Conservation (phyloP, 2,888 invertebrate species). For the Steinernema hermaphroditum region DNA sequence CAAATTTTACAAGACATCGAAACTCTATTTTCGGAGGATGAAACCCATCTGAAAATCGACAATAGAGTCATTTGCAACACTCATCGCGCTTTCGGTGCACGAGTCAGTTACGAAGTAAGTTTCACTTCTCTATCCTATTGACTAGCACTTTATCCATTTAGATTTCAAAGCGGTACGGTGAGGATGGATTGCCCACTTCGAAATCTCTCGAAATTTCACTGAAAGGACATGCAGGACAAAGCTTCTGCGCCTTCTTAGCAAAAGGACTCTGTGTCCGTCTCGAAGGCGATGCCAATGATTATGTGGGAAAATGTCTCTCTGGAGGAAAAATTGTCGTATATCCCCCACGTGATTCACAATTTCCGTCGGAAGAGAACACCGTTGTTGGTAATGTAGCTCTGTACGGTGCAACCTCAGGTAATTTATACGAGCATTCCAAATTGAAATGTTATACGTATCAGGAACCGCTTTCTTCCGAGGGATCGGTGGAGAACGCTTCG, state of each 20-base stretch:
- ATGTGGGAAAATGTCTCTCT: constrained; percentile 92
- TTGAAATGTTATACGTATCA: no score
- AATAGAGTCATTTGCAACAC: constrained; percentile 82
- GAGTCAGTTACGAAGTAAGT: constrained; percentile 81
- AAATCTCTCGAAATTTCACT: constrained; percentile 78
- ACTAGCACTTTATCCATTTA: constrained; percentile 33
- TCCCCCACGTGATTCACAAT: constrained; percentile 79
- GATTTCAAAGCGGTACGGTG: constrained; percentile 61
- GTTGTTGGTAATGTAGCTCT: constrained; percentile 97
- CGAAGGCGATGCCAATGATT: constrained; percentile 97
- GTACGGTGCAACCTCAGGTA: constrained; percentile 92
- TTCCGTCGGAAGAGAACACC: constrained; percentile 89
- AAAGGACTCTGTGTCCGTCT: constrained; percentile 85
- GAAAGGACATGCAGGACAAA: constrained; percentile 93
- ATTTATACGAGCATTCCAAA: no score
- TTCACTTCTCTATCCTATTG: neutral
- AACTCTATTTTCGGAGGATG: constrained; percentile 53
- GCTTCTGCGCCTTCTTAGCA: constrained; percentile 94
- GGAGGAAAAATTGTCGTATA: constrained; percentile 90
- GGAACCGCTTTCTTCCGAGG: constrained; percentile 76
- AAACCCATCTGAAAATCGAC: constrained; percentile 71
- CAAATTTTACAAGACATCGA: constrained; percentile 47
- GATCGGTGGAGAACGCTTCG: constrained; percentile 95
- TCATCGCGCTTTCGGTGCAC: constrained; percentile 88
- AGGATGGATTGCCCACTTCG: constrained; percentile 55